Conservation (phyloP, 2,113 vertebrate species). For the Nyctereutes procyonoides region DNA sequence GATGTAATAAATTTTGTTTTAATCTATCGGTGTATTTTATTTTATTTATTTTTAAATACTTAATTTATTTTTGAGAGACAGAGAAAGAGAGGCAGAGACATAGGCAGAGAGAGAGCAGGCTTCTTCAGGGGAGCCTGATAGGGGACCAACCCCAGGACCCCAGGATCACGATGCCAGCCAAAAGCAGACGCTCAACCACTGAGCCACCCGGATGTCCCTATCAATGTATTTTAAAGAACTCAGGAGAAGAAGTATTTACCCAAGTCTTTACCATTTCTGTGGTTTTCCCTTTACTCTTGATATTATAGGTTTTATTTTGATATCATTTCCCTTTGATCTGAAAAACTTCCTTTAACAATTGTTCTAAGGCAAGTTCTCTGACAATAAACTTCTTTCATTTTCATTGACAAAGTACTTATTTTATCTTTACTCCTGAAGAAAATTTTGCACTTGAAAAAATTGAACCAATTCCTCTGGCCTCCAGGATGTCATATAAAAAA, state of each 20-base stretch:
- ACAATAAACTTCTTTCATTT: background rate
- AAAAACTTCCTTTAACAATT: background rate
- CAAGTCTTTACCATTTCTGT: background rate
- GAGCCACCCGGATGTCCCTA: background rate
- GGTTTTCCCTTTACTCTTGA: background rate
- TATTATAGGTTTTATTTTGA: background rate
- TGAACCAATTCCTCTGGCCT: background rate
- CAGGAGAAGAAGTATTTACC: background rate
- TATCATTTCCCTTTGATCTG: conserved; percentile 20
- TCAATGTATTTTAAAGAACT: background rate
- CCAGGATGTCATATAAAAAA: conserved; percentile 10
- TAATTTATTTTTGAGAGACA: too few relatives aligned
- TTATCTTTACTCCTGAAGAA: background rate
- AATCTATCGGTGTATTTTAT: background rate
- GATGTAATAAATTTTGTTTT: conserved; percentile 26
- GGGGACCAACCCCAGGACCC: too few relatives aligned
- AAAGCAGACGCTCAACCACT: too few relatives aligned
- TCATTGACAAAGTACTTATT: background rate
- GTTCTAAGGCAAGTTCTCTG: conserved; percentile 1
- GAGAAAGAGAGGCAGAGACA: too few relatives aligned
- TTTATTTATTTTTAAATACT: too few relatives aligned
- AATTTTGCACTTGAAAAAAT: conserved; percentile 14
- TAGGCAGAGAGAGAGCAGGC: too few relatives aligned
- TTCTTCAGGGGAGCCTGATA: too few relatives aligned
- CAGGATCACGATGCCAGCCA: too few relatives aligned